Evolutionary conservation across 2,797 vertebrate species (phyloP).

Genomic region (Orestias chungarensis): DNA sequence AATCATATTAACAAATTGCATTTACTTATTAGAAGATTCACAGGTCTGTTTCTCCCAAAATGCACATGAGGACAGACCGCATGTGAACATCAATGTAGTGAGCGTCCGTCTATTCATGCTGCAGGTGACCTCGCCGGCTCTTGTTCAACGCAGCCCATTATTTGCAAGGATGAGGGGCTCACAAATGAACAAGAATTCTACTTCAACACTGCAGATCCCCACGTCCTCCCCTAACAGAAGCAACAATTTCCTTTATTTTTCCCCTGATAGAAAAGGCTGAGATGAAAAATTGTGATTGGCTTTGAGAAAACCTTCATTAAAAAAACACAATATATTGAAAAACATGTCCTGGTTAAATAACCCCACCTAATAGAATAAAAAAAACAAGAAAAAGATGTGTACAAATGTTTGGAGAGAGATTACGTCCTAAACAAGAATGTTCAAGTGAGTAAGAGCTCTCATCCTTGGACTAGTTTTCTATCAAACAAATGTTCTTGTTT

Average conservation of each 20-base stretch:
- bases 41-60: neutral
- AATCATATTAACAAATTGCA: too few relatives aligned
- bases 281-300: conserved; percentile 5
- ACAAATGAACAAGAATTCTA: conserved; percentile 10
- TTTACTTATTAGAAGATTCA: neutral
- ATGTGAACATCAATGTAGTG: neutral
- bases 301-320: neutral
- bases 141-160: conserved; percentile 22
- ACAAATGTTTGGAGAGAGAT: neutral
- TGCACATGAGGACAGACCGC: neutral
- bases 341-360: conserved; percentile 10
- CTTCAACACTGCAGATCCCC: conserved; percentile 18
- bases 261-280: conserved; percentile 14
- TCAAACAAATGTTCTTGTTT: too few relatives aligned
- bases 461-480: too few relatives aligned
- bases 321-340: too few relatives aligned
- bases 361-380: neutral
- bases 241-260: conserved; percentile 6
- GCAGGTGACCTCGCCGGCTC: conserved; percentile 10
- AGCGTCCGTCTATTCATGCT: neutral
- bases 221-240: neutral
- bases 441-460: too few relatives aligned
- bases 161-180: conserved; percentile 5
- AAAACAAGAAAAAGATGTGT: neutral
- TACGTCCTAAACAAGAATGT: too few relatives aligned